Conservation (phyloP, 2,888 invertebrate species). For the Ctenicera cuprea region DNA sequence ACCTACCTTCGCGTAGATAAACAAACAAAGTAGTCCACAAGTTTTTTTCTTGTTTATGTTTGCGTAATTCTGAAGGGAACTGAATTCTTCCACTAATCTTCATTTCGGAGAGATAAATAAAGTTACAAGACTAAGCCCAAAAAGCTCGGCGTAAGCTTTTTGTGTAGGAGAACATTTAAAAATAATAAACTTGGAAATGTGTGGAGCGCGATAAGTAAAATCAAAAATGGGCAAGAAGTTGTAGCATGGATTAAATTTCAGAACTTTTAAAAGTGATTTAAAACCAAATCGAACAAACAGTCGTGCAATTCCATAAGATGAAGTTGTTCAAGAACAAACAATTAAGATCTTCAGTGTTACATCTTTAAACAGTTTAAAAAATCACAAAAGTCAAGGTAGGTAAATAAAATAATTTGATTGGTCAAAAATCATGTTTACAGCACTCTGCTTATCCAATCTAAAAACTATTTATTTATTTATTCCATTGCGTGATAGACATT, state of each 20-base stretch:
- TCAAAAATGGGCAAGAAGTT: neutral
- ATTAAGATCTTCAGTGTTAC: neutral
- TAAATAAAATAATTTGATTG: neutral
- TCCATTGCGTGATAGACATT: conserved; percentile 27
- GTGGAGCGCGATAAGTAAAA: neutral
- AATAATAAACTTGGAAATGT: no score
- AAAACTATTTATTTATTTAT: conserved; percentile 24
- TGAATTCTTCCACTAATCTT: no score
- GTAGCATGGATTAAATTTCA: neutral
- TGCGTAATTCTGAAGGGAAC: no score
- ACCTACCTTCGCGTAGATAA: neutral
- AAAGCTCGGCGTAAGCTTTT: no score
- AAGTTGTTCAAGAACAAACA: neutral
- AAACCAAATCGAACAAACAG: neutral
- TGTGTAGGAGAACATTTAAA: no score
- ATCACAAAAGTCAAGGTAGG: conserved; percentile 10
- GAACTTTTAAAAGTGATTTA: neutral
- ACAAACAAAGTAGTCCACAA: neutral
- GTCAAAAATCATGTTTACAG: neutral
- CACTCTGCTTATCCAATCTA: conserved; percentile 18
- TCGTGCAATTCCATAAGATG: conserved; percentile 9
- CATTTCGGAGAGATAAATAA: no score
- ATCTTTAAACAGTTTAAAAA: conserved; percentile 6
- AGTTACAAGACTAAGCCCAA: no score
- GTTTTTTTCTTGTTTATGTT: no score